These are phyloP conservation scores for Coranthus polyacanthus DNA, from an alignment of 2,797 vertebrate species.

Conservation along the genomic window DNA sequence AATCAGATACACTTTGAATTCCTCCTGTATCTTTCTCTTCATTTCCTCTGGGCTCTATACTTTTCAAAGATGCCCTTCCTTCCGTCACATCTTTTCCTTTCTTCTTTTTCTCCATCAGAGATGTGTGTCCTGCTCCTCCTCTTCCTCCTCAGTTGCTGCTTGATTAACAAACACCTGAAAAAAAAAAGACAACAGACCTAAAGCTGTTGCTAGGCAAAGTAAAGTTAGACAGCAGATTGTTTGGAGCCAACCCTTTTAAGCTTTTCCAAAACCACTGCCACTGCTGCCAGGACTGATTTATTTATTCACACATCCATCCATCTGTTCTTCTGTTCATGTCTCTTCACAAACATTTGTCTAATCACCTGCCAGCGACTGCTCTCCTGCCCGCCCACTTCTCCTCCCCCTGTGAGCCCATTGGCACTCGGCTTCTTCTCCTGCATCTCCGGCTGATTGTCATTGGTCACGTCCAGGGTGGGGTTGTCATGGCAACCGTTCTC, in stretches of 20 bases:
- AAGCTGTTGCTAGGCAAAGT: neutral
- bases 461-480: constrained; percentile 95
- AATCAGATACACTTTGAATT: constrained; percentile 1
- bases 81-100: constrained; percentile 37
- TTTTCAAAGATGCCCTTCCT: constrained; percentile 18
- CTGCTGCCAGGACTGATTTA: too few species aligned
- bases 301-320: neutral
- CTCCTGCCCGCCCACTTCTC: constrained; percentile 79
- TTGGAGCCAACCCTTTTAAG: neutral
- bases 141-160: constrained; percentile 89
- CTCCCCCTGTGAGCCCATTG: constrained; percentile 89
- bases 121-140: constrained; percentile 96
- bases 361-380: constrained; percentile 90
- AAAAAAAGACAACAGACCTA: neutral
- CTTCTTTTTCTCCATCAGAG: constrained; percentile 82
- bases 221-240: neutral
- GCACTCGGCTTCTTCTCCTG: constrained; percentile 93
- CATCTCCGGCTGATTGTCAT: constrained; percentile 93
- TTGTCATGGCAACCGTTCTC: constrained; percentile 99
- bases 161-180: constrained; percentile 89
- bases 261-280: neutral
- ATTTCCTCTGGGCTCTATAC: constrained; percentile 11
- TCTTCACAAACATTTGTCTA: constrained; percentile 9
- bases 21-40: constrained; percentile 3
- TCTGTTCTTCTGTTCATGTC: neutral